Evolutionary conservation across 2,888 invertebrate species (phyloP).

Genomic region (Orthosia gracilis): DNA sequence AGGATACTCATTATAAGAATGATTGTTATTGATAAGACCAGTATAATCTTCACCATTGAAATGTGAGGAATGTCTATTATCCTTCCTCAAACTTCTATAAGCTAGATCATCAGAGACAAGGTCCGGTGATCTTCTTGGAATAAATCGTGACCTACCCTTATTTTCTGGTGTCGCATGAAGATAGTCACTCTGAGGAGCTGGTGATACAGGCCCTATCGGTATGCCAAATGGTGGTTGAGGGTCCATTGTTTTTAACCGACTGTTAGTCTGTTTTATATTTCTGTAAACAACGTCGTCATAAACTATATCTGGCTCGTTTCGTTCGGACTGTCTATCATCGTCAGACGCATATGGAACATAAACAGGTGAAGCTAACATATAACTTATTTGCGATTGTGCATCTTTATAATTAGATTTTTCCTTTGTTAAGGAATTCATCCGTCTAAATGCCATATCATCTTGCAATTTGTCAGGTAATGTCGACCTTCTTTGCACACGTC

Average conservation of each 20-base stretch:
- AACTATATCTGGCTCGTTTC: slow-evolving; percentile 95
- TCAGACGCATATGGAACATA: slow-evolving; percentile 89
- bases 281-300: slow-evolving; percentile 96
- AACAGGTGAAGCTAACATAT: slow-evolving; percentile 93
- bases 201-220: slow-evolving; percentile 95
- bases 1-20: slow-evolving; percentile 80
- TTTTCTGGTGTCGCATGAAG: slow-evolving; percentile 94
- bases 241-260: slow-evolving; percentile 93
- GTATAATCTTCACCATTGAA: slow-evolving; percentile 88
- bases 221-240: slow-evolving; percentile 98
- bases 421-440: slow-evolving; percentile 92
- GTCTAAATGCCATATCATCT: slow-evolving; percentile 96
- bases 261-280: slow-evolving; percentile 95
- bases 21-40: slow-evolving; percentile 88
- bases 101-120: slow-evolving; percentile 97
- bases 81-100: slow-evolving; percentile 96
- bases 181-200: slow-evolving; percentile 96
- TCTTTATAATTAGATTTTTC: slow-evolving; percentile 86
- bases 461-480: slow-evolving; percentile 92
- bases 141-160: slow-evolving; percentile 91
- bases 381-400: slow-evolving; percentile 91
- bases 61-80: slow-evolving; percentile 91
- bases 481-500: slow-evolving; percentile 84
- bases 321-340: slow-evolving; percentile 90
- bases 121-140: slow-evolving; percentile 94